phyloP scores from a whole-genome alignment of 92 coral and sea anemone genomes.

The Metridium senile region DNA sequence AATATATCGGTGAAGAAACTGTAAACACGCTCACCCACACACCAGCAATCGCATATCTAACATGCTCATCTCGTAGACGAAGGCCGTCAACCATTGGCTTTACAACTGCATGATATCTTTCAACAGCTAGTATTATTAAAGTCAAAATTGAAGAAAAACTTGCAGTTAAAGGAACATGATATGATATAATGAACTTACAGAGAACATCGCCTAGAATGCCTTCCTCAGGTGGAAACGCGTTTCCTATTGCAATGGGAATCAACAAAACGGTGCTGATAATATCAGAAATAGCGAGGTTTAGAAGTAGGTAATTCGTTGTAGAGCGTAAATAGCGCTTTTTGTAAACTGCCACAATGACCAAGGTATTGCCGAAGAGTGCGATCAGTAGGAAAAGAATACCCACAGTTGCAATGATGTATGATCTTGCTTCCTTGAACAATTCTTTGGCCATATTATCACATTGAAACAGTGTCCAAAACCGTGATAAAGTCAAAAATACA shows the following conservation, averaged over 20 bases:
- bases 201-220: background rate
- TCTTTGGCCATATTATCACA: background rate
- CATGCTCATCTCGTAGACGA: slow-evolving; percentile 7
- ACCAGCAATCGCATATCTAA: slow-evolving; percentile 3
- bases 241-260: background rate
- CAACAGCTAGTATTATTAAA: background rate
- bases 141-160: slow-evolving; percentile 7
- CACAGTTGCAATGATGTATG: background rate
- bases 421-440: background rate
- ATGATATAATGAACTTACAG: slow-evolving; percentile 17
- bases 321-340: slow-evolving; percentile 12
- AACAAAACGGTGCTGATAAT: background rate
- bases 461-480: too few species aligned
- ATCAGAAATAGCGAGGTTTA: slow-evolving; percentile 14
- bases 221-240: background rate
- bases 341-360: slow-evolving; percentile 5
- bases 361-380: background rate
- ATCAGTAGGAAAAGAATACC: background rate
- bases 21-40: slow-evolving; percentile 7
- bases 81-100: slow-evolving; percentile 14
- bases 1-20: background rate
- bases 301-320: slow-evolving; percentile 14
- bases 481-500: too few species aligned
- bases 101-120: slow-evolving; percentile 21
- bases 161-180: background rate